phyloP scores from a whole-genome alignment of 92 coral and sea anemone genomes.

The Micromussa lordhowensis region DNA sequence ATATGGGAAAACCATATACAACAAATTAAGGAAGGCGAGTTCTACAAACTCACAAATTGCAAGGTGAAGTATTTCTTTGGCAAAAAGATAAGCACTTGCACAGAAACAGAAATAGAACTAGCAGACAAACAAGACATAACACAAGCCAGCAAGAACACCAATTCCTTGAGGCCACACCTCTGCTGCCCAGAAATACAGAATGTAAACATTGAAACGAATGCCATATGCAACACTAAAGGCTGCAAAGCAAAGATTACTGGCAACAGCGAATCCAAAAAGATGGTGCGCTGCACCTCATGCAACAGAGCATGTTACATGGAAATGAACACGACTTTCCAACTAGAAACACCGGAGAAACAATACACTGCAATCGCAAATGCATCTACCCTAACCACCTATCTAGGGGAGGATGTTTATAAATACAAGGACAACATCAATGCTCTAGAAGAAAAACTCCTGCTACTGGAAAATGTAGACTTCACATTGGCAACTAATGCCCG shows the following conservation, averaged over 20 bases:
- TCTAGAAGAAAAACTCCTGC: conserved; percentile 25
- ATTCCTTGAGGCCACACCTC: not conserved
- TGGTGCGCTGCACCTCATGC: conserved; percentile 36
- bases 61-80: not conserved
- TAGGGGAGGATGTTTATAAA: conserved; percentile 21
- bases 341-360: conserved; percentile 23
- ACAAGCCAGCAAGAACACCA: not conserved
- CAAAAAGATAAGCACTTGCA: not conserved
- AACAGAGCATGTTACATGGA: conserved; percentile 49
- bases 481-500: too few species aligned
- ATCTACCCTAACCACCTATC: conserved; percentile 8
- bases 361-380: conserved; percentile 34
- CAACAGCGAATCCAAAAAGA: conserved; percentile 47
- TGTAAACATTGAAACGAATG: not conserved
- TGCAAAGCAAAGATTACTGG: conserved; percentile 26
- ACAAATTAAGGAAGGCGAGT: conserved; percentile 43
- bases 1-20: conserved; percentile 27
- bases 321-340: conserved; percentile 41
- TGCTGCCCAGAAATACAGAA: conserved; percentile 19
- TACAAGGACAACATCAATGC: conserved; percentile 28
- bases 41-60: not conserved
- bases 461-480: conserved; percentile 25
- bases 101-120: not conserved
- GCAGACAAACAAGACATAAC: not conserved
- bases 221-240: conserved; percentile 33